Evolutionary conservation across 2,888 invertebrate species (phyloP).

Genomic region (Himalopsyche anomala): DNA sequence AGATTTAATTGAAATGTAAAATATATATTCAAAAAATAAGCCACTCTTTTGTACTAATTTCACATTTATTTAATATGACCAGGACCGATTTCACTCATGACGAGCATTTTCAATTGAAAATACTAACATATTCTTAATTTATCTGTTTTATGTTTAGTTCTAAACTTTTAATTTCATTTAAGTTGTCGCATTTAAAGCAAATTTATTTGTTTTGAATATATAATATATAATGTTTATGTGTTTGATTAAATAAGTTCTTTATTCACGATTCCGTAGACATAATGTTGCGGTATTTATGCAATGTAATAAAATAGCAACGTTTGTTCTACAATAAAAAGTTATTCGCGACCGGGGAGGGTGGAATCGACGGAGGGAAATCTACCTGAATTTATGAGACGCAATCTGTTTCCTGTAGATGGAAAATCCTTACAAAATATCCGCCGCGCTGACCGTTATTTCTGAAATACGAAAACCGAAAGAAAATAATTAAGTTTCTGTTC

Average conservation of each 20-base stretch:
- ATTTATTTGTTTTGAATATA: not conserved
- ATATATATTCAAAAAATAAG: too few relatives aligned
- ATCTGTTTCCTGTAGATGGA: conserved; percentile 29
- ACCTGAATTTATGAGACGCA: conserved; percentile 38
- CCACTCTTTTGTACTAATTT: too few relatives aligned
- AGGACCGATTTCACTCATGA: too few relatives aligned
- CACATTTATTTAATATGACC: too few relatives aligned
- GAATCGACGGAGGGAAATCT: conserved; percentile 34
- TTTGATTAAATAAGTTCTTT: not conserved
- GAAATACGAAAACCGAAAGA: conserved; percentile 25
- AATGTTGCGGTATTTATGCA: conserved; percentile 22
- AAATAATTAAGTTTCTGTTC: conserved; percentile 35
- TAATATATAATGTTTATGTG: not conserved
- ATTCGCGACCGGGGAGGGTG: conserved; percentile 26
- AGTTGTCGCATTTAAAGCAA: not conserved
- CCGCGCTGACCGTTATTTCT: conserved; percentile 37
- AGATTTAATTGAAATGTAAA: too few relatives aligned
- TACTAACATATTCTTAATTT: not conserved
- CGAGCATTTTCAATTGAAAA: too few relatives aligned
- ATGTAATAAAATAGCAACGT: conserved; percentile 36
- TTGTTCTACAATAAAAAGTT: conserved; percentile 37
- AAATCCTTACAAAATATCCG: conserved; percentile 34
- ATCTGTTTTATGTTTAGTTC: not conserved
- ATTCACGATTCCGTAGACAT: conserved; percentile 6
- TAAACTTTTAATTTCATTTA: not conserved